Base-by-base conservation (phyloP, 2,888 invertebrate species). In the Andrena hattorfiana region DNA sequence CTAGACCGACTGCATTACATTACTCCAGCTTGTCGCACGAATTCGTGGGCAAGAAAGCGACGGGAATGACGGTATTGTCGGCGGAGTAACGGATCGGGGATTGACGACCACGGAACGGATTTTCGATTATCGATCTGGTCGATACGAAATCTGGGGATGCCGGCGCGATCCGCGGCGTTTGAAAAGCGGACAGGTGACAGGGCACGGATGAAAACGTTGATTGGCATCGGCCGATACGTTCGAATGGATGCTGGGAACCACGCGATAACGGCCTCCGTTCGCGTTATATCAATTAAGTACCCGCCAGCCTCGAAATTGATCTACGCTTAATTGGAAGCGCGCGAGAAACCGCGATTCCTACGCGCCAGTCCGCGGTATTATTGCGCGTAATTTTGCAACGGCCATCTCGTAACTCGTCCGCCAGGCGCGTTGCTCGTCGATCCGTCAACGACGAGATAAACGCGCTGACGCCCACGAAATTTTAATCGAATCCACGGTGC, bases 241-340 rank as follows among this genome's bases (percentile, higher is more conserved):
- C 70, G 67, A 73, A 63, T 26, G 23, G 70, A 56, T 68, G 76
- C 30, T 66, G 30, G 13, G 54, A n/a, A 32, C 20, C 32, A 59
- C 63, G 69, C 76, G 87, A 87, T 85, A 85, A 77, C 70, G 69
- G 48, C 20, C 35, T 28, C 30, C 60, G 42, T 32, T 16, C 69
- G 54, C 64, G 77, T 85, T 87, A 70, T 80, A 88, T 85, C 88
- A 88, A 86, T 86, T 82, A 85, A 86, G 76, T 78, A 74, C 56
- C 66, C 59, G 63, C 49, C 68, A 51, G 70, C 56, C 26, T 68
- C 77, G 76, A 81, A 82, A 88, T 86, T 85, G 83, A 86, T 88
- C 83, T 78, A 59, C 63, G 81, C 60, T 85, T 88, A 87, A 87
- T 87, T 84, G 87, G 77, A 67, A 81, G 68, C 72, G 48, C 20